A percentile compares a stretch with the other conserved stretches of the same genome.
Conservation (phyloP, 2,113 vertebrate species). For the Dromaius novaehollandiae region DNA sequence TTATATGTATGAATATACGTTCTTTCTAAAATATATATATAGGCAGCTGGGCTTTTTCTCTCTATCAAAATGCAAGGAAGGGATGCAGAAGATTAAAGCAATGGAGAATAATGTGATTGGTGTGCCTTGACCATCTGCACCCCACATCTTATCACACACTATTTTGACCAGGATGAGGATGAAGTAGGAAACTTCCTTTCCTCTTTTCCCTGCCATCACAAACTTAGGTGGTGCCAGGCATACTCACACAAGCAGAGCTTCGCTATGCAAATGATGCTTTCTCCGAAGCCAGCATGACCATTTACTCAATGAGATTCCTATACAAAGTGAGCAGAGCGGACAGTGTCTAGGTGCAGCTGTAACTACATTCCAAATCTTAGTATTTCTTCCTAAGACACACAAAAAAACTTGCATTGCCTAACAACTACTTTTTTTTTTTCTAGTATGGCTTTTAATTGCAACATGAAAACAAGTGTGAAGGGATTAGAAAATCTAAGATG, state of each 20-base stretch:
- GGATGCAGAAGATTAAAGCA: neutral
- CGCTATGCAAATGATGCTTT: neutral
- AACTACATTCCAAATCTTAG: neutral
- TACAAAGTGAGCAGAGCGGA: neutral
- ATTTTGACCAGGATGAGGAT: neutral
- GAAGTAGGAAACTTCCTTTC: neutral
- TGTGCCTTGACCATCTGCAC: neutral
- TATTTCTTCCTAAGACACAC: neutral
- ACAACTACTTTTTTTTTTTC: neutral
- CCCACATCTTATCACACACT: neutral
- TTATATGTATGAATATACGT: neutral
- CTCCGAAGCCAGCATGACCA: neutral
- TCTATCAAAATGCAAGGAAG: neutral
- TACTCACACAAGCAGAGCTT: neutral
- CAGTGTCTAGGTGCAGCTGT: neutral
- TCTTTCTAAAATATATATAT: neutral
- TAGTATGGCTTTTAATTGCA: neutral
- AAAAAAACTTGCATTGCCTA: neutral
- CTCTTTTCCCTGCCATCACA: neutral
- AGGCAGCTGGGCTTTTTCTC: neutral
- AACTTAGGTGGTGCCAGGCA: neutral
- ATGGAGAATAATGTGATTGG: neutral
- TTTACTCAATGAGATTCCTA: neutral
- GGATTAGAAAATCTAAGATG: conserved; percentile 9
- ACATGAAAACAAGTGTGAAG: neutral